Percentiles rank a stretch among this genome's conserved stretches.
Evolutionary conservation across 2,797 vertebrate species (phyloP).

Genomic region (Platyrinchus mystaceus): DNA sequence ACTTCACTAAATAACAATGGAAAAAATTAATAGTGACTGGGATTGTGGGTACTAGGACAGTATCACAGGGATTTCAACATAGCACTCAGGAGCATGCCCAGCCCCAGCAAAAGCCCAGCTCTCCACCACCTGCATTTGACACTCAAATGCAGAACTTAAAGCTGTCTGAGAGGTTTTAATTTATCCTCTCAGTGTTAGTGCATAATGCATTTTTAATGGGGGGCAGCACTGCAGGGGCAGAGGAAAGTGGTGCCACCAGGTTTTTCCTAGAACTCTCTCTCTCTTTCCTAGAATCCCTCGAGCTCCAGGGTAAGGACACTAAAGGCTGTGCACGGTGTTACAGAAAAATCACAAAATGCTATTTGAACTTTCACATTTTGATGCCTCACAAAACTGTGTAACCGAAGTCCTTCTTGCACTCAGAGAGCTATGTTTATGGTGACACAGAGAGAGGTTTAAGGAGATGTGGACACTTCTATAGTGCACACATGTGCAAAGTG

Average conservation of each 20-base stretch:
- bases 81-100: not conserved
- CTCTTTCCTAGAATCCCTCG: slow-evolving; percentile 22
- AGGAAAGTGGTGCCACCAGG: not conserved
- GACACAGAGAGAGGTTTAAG: not conserved
- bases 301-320: not conserved
- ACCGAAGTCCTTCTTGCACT: not conserved
- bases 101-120: not conserved
- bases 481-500: not conserved
- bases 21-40: not conserved
- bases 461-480: not conserved
- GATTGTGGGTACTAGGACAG: not conserved
- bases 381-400: not conserved
- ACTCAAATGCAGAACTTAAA: not conserved
- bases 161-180: slow-evolving; percentile 10
- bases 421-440: not conserved
- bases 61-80: fast-evolving
- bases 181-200: not conserved
- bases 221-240: not conserved
- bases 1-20: not conserved
- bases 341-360: slow-evolving; percentile 21
- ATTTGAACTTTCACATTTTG: slow-evolving; percentile 1
- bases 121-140: not conserved
- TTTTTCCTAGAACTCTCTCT: slow-evolving; percentile 42
- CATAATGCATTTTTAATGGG: slow-evolving; percentile 38
- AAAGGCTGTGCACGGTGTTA: not conserved